Percentiles rank a stretch among this genome's conserved stretches.
Evolutionary conservation across 2,113 vertebrate species (phyloP).

Genomic region (Sceloporus undulatus): DNA sequence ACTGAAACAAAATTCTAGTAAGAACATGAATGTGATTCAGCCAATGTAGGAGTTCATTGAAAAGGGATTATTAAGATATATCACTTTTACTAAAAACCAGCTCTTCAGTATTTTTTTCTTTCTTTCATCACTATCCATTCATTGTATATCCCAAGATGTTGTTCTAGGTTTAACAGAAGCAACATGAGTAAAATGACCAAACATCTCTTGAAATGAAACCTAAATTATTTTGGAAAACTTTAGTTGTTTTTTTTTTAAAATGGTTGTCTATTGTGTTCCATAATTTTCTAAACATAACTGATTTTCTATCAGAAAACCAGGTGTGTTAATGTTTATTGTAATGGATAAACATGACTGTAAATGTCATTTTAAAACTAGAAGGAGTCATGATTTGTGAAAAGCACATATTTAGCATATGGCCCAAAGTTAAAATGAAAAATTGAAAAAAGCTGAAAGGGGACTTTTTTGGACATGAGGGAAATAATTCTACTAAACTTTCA

Average conservation of each 20-base stretch:
- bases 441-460: constrained; percentile 25
- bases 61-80: constrained; percentile 45
- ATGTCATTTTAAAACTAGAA: constrained; percentile 38
- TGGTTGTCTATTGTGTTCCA: constrained; percentile 50
- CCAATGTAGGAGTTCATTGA: constrained; percentile 29
- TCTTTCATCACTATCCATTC: constrained; percentile 40
- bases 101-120: constrained; percentile 53
- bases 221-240: constrained; percentile 55
- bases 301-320: constrained; percentile 44
- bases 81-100: constrained; percentile 34
- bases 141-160: constrained; percentile 32
- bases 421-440: constrained; percentile 53
- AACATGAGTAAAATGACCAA: constrained; percentile 36
- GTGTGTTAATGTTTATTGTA: constrained; percentile 39
- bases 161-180: constrained; percentile 36
- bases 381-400: constrained; percentile 45
- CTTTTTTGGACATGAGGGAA: constrained; percentile 43
- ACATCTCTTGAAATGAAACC: constrained; percentile 61
- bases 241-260: constrained; percentile 50
- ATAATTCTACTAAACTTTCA: constrained; percentile 17
- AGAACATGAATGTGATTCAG: constrained; percentile 51
- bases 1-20: constrained; percentile 42
- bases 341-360: constrained; percentile 44
- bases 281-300: constrained; percentile 49
- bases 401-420: constrained; percentile 51